Base-by-base conservation (phyloP, 2,888 invertebrate genomes). In the Phrixothrix hirtus region DNA sequence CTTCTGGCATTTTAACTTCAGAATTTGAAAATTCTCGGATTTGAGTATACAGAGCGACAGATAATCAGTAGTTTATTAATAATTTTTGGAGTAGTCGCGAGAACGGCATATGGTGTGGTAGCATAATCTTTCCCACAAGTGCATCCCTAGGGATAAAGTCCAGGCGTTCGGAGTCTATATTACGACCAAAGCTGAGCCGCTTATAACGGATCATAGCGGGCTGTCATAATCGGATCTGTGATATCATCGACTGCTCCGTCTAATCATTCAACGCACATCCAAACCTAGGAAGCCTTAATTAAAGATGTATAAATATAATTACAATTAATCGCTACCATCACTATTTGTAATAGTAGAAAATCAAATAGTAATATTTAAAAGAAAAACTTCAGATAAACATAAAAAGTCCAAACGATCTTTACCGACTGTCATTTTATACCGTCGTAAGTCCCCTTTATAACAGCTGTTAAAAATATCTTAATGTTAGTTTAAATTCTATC, bases 401-500 rank as follows among this genome's bases (percentile, higher is more conserved):
- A 69, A 70, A 70, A 67, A 65, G 65, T 67, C 65, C 66, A 68
- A 69, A 70, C 64, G 68, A 66, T 61, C 59, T 55, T 55, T 68
- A 67, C 67, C 70, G 69, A 68, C 67, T 67, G 62, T 63, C 69
- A 62, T 65, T 68, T 66, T 69, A 69, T 67, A 68, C 67, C 63
- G 65, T 66, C 63, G 59, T 60, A 58, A 57, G 49, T 55, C 65
- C 67, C 68, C 65, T 69, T 71, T 71, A 71, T 68, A 69, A 68
- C 66, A 66, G 66, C 67, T 68, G 70, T 71, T 71, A 70, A 72
- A 72, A 72, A 72, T 71, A 72, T 72, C 71, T 72, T 72, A 72
- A 72, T 72, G 72, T 71, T 65, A 70, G 69, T 72, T 71, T 70
- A 71, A 71, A 72, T 70, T 72, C 70, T 69, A 71, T 72, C 71